phyloP scores from a whole-genome alignment of 2,113 vertebrate genomes.

The Eulemur macaco region DNA sequence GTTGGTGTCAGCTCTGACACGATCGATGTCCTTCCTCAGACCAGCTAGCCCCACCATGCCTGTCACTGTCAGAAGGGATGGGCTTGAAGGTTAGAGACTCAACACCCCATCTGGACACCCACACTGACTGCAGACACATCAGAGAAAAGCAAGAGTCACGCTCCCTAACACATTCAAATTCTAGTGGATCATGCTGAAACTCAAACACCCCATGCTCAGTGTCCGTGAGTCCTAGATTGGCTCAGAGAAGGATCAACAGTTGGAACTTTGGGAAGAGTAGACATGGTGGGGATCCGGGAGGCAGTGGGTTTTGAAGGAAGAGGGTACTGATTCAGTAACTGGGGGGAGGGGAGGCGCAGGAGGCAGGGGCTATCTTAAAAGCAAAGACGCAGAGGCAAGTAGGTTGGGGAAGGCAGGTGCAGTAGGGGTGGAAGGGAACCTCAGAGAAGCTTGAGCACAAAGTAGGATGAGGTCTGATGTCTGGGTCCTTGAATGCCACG shows the following conservation, averaged over 20 bases:
- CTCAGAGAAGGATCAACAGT: background rate
- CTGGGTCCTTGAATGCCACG: background rate
- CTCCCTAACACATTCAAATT: no score
- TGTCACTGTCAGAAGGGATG: constrained; percentile 35
- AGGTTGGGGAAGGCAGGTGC: background rate
- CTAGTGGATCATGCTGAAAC: background rate
- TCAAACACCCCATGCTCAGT: background rate
- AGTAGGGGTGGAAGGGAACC: background rate
- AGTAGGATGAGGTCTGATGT: background rate
- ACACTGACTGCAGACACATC: background rate
- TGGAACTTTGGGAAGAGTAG: background rate
- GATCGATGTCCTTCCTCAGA: constrained; percentile 60
- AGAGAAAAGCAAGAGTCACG: background rate
- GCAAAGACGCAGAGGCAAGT: background rate
- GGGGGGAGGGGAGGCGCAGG: no score
- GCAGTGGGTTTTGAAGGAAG: background rate
- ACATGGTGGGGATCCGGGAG: background rate
- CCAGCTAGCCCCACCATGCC: constrained; percentile 31
- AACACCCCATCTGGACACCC: background rate
- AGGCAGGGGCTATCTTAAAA: background rate
- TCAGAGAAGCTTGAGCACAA: background rate
- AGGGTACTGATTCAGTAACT: background rate
- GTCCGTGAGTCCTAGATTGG: background rate
- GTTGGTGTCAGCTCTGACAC: background rate
- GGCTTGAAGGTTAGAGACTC: background rate